Evolutionary conservation across 2,113 vertebrate species (phyloP).

Genomic region (Oophaga pumilio): DNA sequence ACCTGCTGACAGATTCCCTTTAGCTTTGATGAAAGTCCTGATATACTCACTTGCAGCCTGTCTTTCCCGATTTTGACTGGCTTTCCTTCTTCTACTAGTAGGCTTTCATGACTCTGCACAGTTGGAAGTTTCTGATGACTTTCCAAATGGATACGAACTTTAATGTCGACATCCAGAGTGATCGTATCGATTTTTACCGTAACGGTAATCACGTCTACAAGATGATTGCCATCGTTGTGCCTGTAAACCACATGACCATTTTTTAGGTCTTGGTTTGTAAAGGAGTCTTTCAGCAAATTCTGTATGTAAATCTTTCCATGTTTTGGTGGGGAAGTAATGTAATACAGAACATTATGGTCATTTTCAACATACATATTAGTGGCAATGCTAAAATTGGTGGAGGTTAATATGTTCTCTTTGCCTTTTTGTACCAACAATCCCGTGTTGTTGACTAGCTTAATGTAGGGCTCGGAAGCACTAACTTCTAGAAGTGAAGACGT

Average conservation of each 20-base stretch:
- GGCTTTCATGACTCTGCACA: constrained; percentile 69
- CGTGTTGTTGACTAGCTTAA: constrained; percentile 79
- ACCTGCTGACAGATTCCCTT: too few relatives aligned
- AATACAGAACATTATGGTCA: constrained; percentile 73
- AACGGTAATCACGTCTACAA: constrained; percentile 79
- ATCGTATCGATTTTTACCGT: constrained; percentile 72
- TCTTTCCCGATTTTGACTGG: constrained; percentile 78
- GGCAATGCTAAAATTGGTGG: constrained; percentile 76
- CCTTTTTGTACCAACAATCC: constrained; percentile 84
- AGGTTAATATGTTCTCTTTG: constrained; percentile 68
- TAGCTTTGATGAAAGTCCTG: neutral
- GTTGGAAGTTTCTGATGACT: constrained; percentile 75
- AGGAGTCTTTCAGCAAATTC: constrained; percentile 65
- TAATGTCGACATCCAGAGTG: constrained; percentile 67
- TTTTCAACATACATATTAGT: constrained; percentile 86
- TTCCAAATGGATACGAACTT: constrained; percentile 79
- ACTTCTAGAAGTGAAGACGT: constrained; percentile 82
- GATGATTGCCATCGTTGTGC: constrained; percentile 76
- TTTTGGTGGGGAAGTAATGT: constrained; percentile 72
- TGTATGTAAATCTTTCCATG: constrained; percentile 75
- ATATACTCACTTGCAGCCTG: constrained; percentile 78
- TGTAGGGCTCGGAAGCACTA: constrained; percentile 78
- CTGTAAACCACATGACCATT: constrained; percentile 74
- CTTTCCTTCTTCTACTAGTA: constrained; percentile 88
- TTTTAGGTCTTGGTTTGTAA: constrained; percentile 80